Base-by-base conservation (phyloP, 2,888 invertebrate species). In the Capitulum mitella region DNA sequence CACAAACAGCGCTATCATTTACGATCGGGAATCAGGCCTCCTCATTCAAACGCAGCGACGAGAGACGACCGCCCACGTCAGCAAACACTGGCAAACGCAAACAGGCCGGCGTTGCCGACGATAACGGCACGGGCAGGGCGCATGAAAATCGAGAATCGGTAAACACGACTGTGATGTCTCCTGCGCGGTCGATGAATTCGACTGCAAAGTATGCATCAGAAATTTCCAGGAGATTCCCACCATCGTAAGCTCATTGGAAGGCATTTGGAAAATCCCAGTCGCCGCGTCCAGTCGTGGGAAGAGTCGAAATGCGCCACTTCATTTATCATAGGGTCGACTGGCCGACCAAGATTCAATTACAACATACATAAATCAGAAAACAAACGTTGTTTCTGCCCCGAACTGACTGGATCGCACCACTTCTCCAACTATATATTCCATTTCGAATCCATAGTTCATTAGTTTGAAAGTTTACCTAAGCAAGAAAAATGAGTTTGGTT, bases 331-430 rank as follows among this genome's bases (percentile, higher is more conserved):
- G 2, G 40, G 40, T 6, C 70, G 19, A 1, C 37, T 34, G 40
- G 16, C 14, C 40, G 6, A 8, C 10, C 26, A 10, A 37, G 10
- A 70, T 70, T 70, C 70, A 70, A 70, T 70, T 40, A 70, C 40
- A 40, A 26, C 70, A 2, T 22, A 70, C 37, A 70, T 40, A 70
- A 70, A 70, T 70, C 70, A 70, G 70, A 70, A 70, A 70, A 70
- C 70, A 70, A 70, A 70, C 70, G 37, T 22, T 40, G 22, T 5
- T 70, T 70, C 40, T 12, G 22, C 37, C 70, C 12, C 40, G 40
- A 37, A 10, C 40, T 10, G 70, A 40, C 40, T 70, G 37, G 26
- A 26, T 40, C 37, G 26, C 40, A 26, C 70, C 70, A n/a, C 40
- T 40, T 40, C 40, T 40, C 22, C 40, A 26, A 22, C 70, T 26